These are phyloP conservation scores for Pteropus rufus DNA, from an alignment of 2,797 vertebrate genomes.

Conservation along the genomic window DNA sequence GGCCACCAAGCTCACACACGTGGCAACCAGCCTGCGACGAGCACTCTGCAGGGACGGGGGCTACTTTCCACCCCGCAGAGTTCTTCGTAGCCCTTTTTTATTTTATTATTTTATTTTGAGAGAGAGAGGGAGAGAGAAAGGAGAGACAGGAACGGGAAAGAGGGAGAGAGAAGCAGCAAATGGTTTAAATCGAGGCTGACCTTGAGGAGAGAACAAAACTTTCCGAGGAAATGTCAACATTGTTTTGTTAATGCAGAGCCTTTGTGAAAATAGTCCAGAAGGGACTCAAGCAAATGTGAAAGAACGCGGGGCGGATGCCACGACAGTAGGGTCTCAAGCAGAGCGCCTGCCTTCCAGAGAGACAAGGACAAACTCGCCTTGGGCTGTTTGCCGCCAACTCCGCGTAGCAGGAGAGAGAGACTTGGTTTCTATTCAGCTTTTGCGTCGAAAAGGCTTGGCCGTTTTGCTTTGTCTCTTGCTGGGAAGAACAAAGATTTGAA, in stretches of 20 bases:
- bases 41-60: neutral
- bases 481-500: neutral
- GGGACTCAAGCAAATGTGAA: no score
- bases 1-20: no score
- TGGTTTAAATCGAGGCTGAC: neutral
- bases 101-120: neutral
- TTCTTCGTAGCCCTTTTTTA: no score
- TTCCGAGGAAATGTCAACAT: neutral
- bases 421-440: neutral
- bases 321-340: rapidly evolving
- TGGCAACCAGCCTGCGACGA: neutral
- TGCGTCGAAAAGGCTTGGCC: neutral
- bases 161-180: neutral
- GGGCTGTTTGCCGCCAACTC: no score
- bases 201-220: neutral
- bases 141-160: neutral
- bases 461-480: neutral
- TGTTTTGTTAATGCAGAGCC: neutral
- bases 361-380: no score
- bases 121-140: neutral
- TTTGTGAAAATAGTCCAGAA: neutral
- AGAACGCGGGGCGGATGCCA: neutral
- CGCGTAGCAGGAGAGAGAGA: neutral
- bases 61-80: neutral
- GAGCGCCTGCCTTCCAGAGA: neutral